Base-by-base conservation (phyloP, 2,797 vertebrate species). In the Cuculus canorus region DNA sequence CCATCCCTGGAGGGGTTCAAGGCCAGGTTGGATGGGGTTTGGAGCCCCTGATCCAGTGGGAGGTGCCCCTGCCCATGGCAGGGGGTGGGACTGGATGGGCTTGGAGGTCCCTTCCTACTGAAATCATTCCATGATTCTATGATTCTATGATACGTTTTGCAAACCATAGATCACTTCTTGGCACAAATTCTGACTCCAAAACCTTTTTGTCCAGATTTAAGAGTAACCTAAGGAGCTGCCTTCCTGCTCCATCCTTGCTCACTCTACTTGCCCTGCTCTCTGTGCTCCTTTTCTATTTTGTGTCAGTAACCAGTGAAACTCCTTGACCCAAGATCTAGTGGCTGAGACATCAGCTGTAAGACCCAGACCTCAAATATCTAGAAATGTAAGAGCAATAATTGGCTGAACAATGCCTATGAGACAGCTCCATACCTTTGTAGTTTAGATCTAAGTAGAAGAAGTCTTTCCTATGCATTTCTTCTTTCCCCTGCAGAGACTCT, bases 261-360 rank as follows among this genome's bases (percentile, higher is more conserved):
- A 39, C 6, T 35, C 53, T 68, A 13, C 35, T 35, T 30, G 17
- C 24, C 41, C 27, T 47, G 33, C 41, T 57, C 21, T 24, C 35
- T 27, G 5, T 65, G 33, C 32, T 59, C 28, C 5, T 4, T 6
- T 0, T 5, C 23, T 37, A 0, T 37, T 70, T 66, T 11, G 11
- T 73, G 9, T 13, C 11, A 18, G 32, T 13, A 69, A 65, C 15
- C 33, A 17, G 39, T 10, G 66, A 28, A 39, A 24, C 27, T 37
- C 63, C 37, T 37, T 8, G n/a, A 25, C 11, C 22, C 8, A 2
- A 48, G 32, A 11, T 30, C 65, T 86, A 72, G 11, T 53, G 56
- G 32, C 16, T 56, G 30, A 82, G 41, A 4, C 10, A 13, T n/a
- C 1, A 19, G 24, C 1, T 7, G 1, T 13, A 17, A 50, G n/a